Evolutionary conservation across 1,140 invertebrate genomes (phyloP).

Genomic region (Nixonia krombeini): DNA sequence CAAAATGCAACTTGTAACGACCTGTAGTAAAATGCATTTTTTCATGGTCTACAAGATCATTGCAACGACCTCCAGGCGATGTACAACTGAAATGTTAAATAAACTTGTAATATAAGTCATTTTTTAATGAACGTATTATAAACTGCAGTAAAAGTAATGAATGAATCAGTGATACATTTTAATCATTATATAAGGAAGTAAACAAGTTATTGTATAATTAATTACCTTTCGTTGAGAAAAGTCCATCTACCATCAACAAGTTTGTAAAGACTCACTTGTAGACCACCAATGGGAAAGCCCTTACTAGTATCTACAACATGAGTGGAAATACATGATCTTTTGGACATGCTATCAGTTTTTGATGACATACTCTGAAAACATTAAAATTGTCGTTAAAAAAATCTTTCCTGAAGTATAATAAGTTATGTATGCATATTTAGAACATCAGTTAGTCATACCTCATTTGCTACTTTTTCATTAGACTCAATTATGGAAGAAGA

Average conservation of each 20-base stretch:
- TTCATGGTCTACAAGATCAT: constrained; percentile 74
- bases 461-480: background rate
- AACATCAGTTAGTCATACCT: too few relatives aligned
- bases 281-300: constrained; percentile 75
- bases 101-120: background rate
- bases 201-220: too few relatives aligned
- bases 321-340: constrained; percentile 73
- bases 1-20: constrained; percentile 83
- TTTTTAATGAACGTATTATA: background rate
- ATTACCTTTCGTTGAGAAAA: constrained; percentile 74
- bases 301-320: constrained; percentile 79
- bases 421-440: too few relatives aligned
- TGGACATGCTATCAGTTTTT: constrained; percentile 20
- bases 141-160: background rate
- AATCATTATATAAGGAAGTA: background rate
- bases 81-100: constrained; percentile 72
- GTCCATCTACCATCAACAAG: constrained; percentile 76
- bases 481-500: background rate
- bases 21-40: constrained; percentile 75
- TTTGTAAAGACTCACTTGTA: constrained; percentile 78
- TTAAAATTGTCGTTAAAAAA: too few relatives aligned
- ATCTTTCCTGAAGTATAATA: too few relatives aligned
- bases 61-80: constrained; percentile 77
- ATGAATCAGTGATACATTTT: constrained; percentile 2
- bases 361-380: too few relatives aligned